Conservation (phyloP, 2,113 vertebrate genomes). For the Nothoprocta pentlandii region DNA sequence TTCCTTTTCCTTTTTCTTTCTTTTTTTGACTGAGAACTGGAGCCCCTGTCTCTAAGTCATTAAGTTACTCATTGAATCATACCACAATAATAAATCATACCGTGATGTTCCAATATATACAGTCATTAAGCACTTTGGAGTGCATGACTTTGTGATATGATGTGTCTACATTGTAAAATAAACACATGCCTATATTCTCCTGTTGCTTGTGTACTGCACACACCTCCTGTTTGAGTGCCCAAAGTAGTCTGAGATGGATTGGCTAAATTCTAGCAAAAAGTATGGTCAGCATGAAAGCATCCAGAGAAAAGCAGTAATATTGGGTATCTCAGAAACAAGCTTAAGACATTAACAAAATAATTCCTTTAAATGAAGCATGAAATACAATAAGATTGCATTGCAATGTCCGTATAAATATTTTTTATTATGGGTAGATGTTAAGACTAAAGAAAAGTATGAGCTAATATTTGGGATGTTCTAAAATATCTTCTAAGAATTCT, state of each 20-base stretch:
- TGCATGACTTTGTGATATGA: slow-evolving; percentile 35
- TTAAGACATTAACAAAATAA: background rate
- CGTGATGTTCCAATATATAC: background rate
- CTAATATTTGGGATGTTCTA: background rate
- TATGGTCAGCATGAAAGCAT: background rate
- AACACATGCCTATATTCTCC: slow-evolving; percentile 51
- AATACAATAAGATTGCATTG: background rate
- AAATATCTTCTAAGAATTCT: background rate
- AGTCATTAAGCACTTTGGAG: slow-evolving; percentile 59
- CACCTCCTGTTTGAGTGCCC: slow-evolving; percentile 8
- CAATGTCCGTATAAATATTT: background rate
- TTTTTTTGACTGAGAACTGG: background rate
- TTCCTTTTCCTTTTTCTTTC: background rate
- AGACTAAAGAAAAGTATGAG: background rate
- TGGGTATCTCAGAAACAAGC: background rate
- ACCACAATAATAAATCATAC: slow-evolving; percentile 33
- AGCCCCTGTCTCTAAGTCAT: background rate
- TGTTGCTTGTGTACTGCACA: slow-evolving; percentile 24
- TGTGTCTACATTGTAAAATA: slow-evolving; percentile 27
- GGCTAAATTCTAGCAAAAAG: background rate
- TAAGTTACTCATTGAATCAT: slow-evolving; percentile 19
- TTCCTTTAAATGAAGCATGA: background rate
- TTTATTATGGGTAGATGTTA: background rate
- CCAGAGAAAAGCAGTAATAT: background rate
- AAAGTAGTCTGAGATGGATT: slow-evolving; percentile 4